Conservation (phyloP, 2,113 vertebrate genomes). For the Zosterops pallidus region DNA sequence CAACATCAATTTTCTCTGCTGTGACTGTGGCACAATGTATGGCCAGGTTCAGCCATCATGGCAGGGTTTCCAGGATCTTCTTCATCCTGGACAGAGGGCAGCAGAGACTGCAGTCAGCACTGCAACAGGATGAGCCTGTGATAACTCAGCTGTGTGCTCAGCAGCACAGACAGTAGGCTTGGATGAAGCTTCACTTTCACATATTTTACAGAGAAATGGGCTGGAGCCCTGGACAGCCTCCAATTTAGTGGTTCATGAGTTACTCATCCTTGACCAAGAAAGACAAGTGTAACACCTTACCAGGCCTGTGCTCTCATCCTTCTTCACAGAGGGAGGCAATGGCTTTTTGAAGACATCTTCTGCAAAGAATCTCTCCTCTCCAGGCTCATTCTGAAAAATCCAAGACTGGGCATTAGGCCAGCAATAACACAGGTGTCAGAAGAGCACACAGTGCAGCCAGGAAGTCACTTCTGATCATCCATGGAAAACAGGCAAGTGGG, state of each 20-base stretch:
- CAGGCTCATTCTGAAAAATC: slow-evolving; percentile 72
- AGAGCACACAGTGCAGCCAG: not conserved
- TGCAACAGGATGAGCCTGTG: not conserved
- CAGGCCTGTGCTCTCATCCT: slow-evolving; percentile 78
- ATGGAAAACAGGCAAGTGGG: not conserved
- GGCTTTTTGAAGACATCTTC: slow-evolving; percentile 98
- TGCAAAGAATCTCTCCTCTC: slow-evolving; percentile 65
- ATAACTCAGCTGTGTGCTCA: not conserved
- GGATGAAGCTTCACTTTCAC: not conserved
- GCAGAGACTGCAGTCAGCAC: not conserved
- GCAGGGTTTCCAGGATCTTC: not conserved
- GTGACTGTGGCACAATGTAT: not conserved
- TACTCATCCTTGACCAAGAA: not conserved
- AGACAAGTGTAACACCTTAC: slow-evolving; percentile 60
- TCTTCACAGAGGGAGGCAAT: slow-evolving; percentile 86
- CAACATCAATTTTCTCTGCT: not conserved
- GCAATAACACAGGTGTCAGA: not conserved
- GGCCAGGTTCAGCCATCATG: not conserved
- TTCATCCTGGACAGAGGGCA: not conserved
- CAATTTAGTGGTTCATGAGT: not conserved
- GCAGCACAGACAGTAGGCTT: not conserved
- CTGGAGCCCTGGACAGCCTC: not conserved
- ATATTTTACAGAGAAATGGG: not conserved
- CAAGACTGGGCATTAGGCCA: not conserved
- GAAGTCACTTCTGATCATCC: not conserved